Evolutionary conservation across 2,113 vertebrate genomes (phyloP).

Genomic region (Syngnathus floridae): DNA sequence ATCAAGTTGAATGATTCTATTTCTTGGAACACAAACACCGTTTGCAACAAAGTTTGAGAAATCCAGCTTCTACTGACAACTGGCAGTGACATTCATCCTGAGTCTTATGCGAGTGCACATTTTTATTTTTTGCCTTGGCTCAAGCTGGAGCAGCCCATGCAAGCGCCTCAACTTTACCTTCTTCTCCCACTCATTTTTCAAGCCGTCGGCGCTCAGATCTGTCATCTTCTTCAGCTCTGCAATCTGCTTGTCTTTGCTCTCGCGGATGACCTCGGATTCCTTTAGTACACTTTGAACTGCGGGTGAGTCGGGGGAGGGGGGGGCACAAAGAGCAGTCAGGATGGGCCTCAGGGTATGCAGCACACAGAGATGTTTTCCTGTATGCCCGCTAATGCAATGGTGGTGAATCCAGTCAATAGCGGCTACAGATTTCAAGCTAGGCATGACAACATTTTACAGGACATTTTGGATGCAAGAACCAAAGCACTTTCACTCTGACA

Average conservation of each 20-base stretch:
- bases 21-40: not conserved
- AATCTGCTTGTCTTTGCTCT: conserved; percentile 91
- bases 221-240: conserved; percentile 86
- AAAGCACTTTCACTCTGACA: conserved; percentile 46
- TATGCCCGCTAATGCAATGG: conserved; percentile 6
- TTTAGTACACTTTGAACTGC: conserved; percentile 88
- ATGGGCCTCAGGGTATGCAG: conserved; percentile 31
- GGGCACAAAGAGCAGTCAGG: conserved; percentile 21
- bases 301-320: conserved; percentile 18
- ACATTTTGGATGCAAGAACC: conserved; percentile 17
- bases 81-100: conserved; percentile 3
- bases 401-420: conserved; percentile 29
- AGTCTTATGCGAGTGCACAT: conserved; percentile 34
- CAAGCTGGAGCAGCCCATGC: conserved; percentile 19
- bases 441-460: conserved; percentile 15
- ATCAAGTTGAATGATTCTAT: conserved; percentile 11
- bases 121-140: conserved; percentile 21
- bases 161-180: conserved; percentile 74
- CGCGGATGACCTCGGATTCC: conserved; percentile 83
- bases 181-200: conserved; percentile 92
- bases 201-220: conserved; percentile 79
- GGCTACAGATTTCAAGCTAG: conserved; percentile 1
- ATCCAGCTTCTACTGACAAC: not conserved
- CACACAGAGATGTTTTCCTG: conserved; percentile 19
- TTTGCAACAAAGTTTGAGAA: not conserved